Evolutionary conservation across 2,113 vertebrate species (phyloP), one percentile per base, ranked within the genome.

Genomic region (Lophura nycthemera): DNA sequence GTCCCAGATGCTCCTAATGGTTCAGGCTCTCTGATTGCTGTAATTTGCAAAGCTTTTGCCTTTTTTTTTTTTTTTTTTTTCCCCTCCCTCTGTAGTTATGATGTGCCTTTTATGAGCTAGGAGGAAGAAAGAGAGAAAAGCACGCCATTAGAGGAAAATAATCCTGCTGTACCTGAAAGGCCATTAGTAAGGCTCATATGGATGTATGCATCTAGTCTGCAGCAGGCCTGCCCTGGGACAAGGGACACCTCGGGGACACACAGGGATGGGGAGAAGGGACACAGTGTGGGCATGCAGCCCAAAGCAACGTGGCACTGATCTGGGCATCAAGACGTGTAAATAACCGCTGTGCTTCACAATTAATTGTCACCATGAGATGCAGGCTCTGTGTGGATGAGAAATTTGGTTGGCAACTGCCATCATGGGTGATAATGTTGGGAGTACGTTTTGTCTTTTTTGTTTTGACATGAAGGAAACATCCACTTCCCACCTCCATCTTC

Each of bases 1-100:
- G 95, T 89, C 97, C 97, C 97, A 96, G 97, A 97, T 97, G 97
- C 96, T 97, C 90, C 93, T 97, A 97, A 97, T 97, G 95, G 97
- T 95, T 71, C 90, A 87, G 94, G 94, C 92, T 96, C 88, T 89
- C 79, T 97, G 97, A 97, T 97, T 97, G 97, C 97, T 95, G 94
- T 97, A 96, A 97, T 97, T 97, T 97, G 92, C 95, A 92, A 93
- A 78, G 90, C 95, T 95, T 93, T 97, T 2, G 84, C 91, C 86
- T 78, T 89, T 92, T 67, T 65, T 48, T 70, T 81, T 40, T 81
- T 40, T 17, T 18, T n/a, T n/a, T n/a, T 18, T 17, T 17, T 18
- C 86, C 63, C 84, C 74, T 69, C 94, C 82, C 91, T 83, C 95
- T 74, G 79, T 87, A 89, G 87, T 93, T 95, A 94, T 90, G 89